Conservation (phyloP, 2,797 vertebrate genomes). For the Fratercula arctica region DNA sequence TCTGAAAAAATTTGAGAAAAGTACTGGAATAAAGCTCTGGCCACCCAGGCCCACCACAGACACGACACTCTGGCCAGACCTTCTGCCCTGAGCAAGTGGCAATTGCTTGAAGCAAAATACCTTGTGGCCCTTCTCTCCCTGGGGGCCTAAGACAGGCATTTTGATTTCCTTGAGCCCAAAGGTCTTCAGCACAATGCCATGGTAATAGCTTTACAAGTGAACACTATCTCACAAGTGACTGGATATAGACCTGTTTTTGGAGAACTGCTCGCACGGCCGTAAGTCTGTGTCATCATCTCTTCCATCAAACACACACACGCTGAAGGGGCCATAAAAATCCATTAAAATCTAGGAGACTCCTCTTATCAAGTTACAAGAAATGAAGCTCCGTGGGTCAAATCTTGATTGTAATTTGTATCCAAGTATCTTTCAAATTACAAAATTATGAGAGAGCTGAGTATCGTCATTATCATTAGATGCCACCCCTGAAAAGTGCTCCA, state of each 20-base stretch:
- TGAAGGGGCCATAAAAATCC: background rate
- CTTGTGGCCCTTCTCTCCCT: rapidly evolving
- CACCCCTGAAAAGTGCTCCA: background rate
- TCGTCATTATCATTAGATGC: background rate
- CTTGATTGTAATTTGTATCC: background rate
- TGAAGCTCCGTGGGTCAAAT: background rate
- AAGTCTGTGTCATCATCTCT: background rate
- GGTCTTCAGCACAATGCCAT: background rate
- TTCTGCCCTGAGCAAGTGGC: background rate
- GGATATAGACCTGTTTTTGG: background rate
- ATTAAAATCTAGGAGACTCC: background rate
- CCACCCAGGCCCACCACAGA: background rate
- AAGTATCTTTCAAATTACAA: background rate
- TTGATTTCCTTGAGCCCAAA: constrained; percentile 1
- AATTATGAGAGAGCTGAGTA: background rate
- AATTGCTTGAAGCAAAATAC: background rate
- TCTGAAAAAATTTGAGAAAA: background rate
- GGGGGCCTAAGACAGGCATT: background rate
- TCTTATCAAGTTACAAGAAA: background rate
- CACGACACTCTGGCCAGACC: rapidly evolving
- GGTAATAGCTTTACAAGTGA: background rate
- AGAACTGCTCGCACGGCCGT: background rate
- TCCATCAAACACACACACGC: background rate
- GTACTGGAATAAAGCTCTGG: background rate
- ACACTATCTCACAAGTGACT: background rate